A percentile compares a stretch with the other conserved stretches of the same genome.
phyloP scores from a whole-genome alignment of 2,113 vertebrate species.

The Laterallus jamaicensis region DNA sequence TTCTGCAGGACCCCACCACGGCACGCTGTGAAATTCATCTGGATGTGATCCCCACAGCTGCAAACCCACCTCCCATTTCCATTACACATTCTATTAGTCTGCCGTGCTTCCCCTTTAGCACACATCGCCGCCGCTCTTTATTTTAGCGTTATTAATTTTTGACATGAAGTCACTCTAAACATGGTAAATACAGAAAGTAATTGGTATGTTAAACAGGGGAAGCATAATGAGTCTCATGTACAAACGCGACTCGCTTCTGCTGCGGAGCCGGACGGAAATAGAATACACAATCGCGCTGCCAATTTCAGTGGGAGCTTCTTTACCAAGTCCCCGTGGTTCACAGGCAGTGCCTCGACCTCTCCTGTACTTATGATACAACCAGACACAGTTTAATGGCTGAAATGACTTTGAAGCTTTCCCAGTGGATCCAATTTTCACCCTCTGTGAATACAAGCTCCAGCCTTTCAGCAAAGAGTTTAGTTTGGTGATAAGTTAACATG shows the following conservation, averaged over 20 bases:
- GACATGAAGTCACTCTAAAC: slow-evolving; percentile 27
- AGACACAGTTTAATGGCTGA: slow-evolving; percentile 75
- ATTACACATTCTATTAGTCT: background rate
- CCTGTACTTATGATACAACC: slow-evolving; percentile 61
- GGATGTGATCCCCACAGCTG: background rate
- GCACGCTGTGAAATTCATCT: background rate
- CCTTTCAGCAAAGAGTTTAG: slow-evolving; percentile 58
- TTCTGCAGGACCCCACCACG: background rate
- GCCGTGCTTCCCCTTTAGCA: background rate
- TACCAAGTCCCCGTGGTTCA: slow-evolving; percentile 44
- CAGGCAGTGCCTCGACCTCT: slow-evolving; percentile 44
- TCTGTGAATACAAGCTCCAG: slow-evolving; percentile 59
- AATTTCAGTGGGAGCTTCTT: slow-evolving; percentile 47
- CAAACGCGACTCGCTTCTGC: background rate
- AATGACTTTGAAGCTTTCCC: slow-evolving; percentile 74
- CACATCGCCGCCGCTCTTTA: background rate
- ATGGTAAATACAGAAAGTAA: slow-evolving; percentile 54
- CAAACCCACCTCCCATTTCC: background rate
- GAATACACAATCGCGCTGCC: background rate
- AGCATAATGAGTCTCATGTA: slow-evolving; percentile 56
- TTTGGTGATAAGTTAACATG: slow-evolving; percentile 66
- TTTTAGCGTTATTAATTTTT: slow-evolving; percentile 60
- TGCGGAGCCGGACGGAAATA: background rate
- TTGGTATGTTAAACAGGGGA: slow-evolving; percentile 46
- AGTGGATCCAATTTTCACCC: slow-evolving; percentile 75